Base-by-base conservation (phyloP, 1,140 invertebrate genomes). In the Planococcus citri region DNA sequence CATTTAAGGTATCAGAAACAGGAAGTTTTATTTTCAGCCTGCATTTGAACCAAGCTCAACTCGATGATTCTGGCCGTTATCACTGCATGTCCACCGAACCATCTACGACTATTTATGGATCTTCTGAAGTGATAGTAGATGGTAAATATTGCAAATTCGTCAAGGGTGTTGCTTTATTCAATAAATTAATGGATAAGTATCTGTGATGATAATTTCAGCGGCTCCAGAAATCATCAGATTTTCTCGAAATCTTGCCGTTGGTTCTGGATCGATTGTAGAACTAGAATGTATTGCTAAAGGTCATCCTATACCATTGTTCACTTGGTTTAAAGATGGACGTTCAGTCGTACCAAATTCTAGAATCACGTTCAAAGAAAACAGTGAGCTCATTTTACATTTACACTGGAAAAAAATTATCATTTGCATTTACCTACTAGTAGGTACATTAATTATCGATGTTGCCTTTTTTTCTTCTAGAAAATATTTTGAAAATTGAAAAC, bases 211-310 rank as follows among this genome's bases (percentile, higher is more conserved):
- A 20, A 9, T 51, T 64, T 24, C 22, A 64, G 60, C 60, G 9
- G 20, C 60, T 24, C 60, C 60, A 64, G 17, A 64, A 64, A 64
- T 64, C 20, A 25, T 17, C 2, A 27, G 24, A 64, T 64, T 4
- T 17, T 64, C 60, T 21, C 6, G 60, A 24, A 64, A 64, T 64
- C 20, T 17, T 9, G 22, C 17, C 20, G 25, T 64, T 9, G 60
- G 60, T 64, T 10, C 84, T 71, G 92, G 91, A 3, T 82, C 83
- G 37, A 79, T 83, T 68, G 85, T 88, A 2, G 79, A 82, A 60
- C 82, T 95, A 60, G 80, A 81, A 24, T 95, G 92, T 78, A 81
- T 83, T 41, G 88, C 86, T 17, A 83, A 85, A 60, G 90, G 88
- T 27, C 78, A 81, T 17, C 90, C 91, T 0, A 74, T 77, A 68